Conservation (phyloP, 2,113 vertebrate genomes). For the Petromus typicus region DNA sequence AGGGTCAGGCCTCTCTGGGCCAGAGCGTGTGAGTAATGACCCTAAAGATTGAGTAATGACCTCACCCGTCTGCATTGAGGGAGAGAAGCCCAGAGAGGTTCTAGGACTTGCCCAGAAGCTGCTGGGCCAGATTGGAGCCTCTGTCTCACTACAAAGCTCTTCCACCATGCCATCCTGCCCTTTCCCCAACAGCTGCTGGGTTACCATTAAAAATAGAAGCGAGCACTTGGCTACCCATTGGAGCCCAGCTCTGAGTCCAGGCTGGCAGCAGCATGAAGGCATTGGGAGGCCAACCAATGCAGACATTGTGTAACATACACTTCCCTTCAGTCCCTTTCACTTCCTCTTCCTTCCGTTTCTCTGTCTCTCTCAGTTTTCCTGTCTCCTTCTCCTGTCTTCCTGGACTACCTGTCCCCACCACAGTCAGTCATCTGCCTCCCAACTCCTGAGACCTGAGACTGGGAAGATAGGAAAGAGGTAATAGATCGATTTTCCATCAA, state of each 20-base stretch:
- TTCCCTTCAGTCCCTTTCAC: not conserved
- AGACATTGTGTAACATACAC: not conserved
- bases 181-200: constrained; percentile 55
- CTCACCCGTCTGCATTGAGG: not conserved
- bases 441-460: not conserved
- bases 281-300: not conserved
- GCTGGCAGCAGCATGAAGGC: constrained; percentile 20
- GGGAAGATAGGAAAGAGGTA: not conserved
- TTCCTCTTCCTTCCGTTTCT: not conserved
- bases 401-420: not conserved
- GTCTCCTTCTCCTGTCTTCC: not conserved
- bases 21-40: not conserved
- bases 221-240: constrained; percentile 43
- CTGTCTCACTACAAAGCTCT: constrained; percentile 52
- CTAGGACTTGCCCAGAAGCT: constrained; percentile 24
- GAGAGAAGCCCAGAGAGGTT: not conserved
- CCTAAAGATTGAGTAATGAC: not conserved
- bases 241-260: constrained; percentile 40
- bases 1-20: not conserved
- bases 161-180: constrained; percentile 12
- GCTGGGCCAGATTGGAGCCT: constrained; percentile 1
- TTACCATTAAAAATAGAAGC: constrained; percentile 75
- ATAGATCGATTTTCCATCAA: not conserved
- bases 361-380: not conserved
- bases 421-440: too few species aligned